Base-by-base conservation (phyloP, 2,113 vertebrate species). In the Oenanthe melanoleuca region DNA sequence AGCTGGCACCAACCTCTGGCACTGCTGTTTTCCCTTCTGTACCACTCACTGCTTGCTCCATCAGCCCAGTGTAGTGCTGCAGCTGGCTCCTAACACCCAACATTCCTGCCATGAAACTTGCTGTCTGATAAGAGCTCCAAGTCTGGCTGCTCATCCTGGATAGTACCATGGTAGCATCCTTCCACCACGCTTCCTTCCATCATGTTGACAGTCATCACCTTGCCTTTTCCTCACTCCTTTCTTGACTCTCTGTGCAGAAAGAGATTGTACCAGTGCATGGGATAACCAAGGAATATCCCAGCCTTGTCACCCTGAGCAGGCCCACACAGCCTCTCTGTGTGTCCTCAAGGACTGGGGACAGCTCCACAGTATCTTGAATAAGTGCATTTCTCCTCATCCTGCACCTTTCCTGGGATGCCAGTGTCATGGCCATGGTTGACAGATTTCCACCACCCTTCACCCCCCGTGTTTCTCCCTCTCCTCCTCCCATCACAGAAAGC, bases 1-100 rank as follows among this genome's bases (percentile, higher is more conserved):
- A 93, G 60, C 49, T 84, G 69, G n/a, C 1, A 1, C 13, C 0
- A 2, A 6, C 8, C 11, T 52, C 69, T 44, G 44, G 28, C 1
- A 7, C 53, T 79, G 61, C 55, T 73, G 0, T 12, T 91, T 89
- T 92, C 55, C 44, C 33, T 56, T 73, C 55, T 85, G 45, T 26
- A 19, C 33, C 28, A 19, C 20, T 88, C 49, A 14, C 45, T 52
- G 19, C 28, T 2, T 2, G 26, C 49, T 79, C 33, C 52, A 29
- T 31, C 61, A 20, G n/a, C 28, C 22, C 4, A 2, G 31, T 11
- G 38, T 5, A 17, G 15, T 31, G 65, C 37, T 81, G 44, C 53
- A 75, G 49, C 33, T 7, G 6, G 24, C 26, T 64, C 22, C 69
- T 26, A 78, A 63, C 7, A 45, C 5, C 10, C 40, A 65, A 2